Evolutionary conservation across 2,888 invertebrate genomes (phyloP).

Genomic region (Apeira syringaria): DNA sequence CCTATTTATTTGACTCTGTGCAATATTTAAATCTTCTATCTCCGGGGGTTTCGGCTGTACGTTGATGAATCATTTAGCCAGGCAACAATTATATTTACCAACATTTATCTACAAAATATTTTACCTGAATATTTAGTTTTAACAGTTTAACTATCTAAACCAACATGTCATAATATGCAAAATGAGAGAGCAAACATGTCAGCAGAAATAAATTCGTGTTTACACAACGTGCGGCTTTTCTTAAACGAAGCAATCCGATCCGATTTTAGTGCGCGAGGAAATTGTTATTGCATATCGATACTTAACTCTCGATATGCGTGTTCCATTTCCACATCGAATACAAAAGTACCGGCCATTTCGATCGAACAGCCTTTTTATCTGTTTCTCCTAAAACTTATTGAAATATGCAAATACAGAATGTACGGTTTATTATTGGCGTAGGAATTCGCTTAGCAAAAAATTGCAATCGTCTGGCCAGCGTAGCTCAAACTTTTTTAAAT

Average conservation of each 20-base stretch:
- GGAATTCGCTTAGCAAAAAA: slow-evolving; percentile 14
- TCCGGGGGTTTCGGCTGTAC: too few species aligned
- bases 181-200: slow-evolving; percentile 14
- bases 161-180: slow-evolving; percentile 2
- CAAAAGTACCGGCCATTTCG: slow-evolving; percentile 30
- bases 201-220: slow-evolving; percentile 18
- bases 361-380: slow-evolving; percentile 1
- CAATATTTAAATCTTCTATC: too few species aligned
- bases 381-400: background rate
- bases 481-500: slow-evolving; percentile 34
- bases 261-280: slow-evolving; percentile 32
- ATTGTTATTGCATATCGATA: slow-evolving; percentile 49
- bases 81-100: too few species aligned
- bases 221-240: slow-evolving; percentile 30
- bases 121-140: too few species aligned
- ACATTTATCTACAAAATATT: too few species aligned
- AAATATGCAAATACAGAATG: slow-evolving; percentile 1
- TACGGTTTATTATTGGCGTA: background rate
- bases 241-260: slow-evolving; percentile 37
- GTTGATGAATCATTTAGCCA: too few species aligned
- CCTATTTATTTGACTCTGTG: too few species aligned
- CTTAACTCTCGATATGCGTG: slow-evolving; percentile 12
- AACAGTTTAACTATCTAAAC: background rate
- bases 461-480: slow-evolving; percentile 51
- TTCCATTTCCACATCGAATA: slow-evolving; percentile 26